A percentile compares a stretch with the other conserved stretches of the same genome.
Evolutionary conservation across 1,140 invertebrate species (phyloP).

Genomic region (Trinorchestia longiramus): DNA sequence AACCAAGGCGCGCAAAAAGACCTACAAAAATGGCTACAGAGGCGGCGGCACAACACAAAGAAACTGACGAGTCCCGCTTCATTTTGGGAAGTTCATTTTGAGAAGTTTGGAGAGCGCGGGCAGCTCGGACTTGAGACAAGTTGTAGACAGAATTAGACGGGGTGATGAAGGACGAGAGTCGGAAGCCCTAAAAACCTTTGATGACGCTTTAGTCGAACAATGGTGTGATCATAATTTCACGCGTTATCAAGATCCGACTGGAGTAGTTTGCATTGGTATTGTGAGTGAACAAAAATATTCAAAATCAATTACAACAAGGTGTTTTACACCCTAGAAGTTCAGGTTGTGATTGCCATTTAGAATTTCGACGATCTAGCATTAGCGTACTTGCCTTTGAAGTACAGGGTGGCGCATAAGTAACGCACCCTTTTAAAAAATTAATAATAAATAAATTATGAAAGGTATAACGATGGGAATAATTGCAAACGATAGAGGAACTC

Average conservation of each 20-base stretch:
- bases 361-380: too few relatives aligned
- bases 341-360: too few relatives aligned
- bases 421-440: too few relatives aligned
- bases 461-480: too few relatives aligned
- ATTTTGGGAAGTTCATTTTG: conserved; percentile 52
- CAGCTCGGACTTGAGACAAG: conserved; percentile 25
- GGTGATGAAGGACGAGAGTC: not conserved
- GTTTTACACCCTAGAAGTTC: too few relatives aligned
- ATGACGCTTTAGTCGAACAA: not conserved
- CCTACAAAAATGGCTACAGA: not conserved
- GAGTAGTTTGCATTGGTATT: not conserved
- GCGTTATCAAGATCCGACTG: not conserved
- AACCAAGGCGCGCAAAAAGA: not conserved
- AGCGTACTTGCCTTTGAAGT: too few relatives aligned
- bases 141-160: conserved; percentile 42
- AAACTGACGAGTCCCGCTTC: conserved; percentile 51
- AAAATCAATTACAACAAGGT: too few relatives aligned
- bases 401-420: too few relatives aligned
- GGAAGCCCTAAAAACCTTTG: not conserved
- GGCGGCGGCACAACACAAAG: conserved; percentile 27
- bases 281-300: not conserved
- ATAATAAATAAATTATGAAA: too few relatives aligned
- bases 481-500: too few relatives aligned
- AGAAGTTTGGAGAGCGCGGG: conserved; percentile 36
- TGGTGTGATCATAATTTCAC: not conserved